phyloP scores from a whole-genome alignment of 2,888 invertebrate species.

The Drosophila aldrichi region DNA sequence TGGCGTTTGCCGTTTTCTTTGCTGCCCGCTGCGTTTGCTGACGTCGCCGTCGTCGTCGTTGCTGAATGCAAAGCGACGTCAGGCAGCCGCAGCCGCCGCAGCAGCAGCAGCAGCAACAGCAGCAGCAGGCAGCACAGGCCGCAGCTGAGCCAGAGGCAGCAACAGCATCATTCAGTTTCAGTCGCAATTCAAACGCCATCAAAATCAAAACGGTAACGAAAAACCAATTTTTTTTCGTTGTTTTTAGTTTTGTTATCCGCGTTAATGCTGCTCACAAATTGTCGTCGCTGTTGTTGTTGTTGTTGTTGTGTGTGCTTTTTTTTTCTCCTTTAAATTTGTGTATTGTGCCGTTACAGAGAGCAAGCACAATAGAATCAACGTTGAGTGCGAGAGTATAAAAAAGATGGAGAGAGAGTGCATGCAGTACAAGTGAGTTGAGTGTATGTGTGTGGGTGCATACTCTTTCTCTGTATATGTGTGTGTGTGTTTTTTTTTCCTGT shows the following conservation, averaged over 20 bases:
- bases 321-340: slow-evolving; percentile 20
- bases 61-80: slow-evolving; percentile 33
- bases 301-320: slow-evolving; percentile 17
- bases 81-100: slow-evolving; percentile 31
- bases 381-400: slow-evolving; percentile 17
- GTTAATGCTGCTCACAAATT: slow-evolving; percentile 38
- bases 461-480: slow-evolving; percentile 1
- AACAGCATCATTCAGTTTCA: slow-evolving; percentile 76
- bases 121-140: slow-evolving; percentile 16
- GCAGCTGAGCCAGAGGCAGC: slow-evolving; percentile 45
- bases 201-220: slow-evolving; percentile 79
- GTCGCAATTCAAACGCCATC: slow-evolving; percentile 81
- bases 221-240: slow-evolving; percentile 49
- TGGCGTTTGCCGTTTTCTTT: slow-evolving; percentile 61
- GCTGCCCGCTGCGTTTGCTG: slow-evolving; percentile 41
- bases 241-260: slow-evolving; percentile 37
- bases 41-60: slow-evolving; percentile 28
- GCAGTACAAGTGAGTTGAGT: slow-evolving; percentile 6
- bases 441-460: slow-evolving; percentile 28
- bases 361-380: slow-evolving; percentile 18
- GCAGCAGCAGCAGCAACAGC: slow-evolving; percentile 30
- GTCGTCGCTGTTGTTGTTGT: slow-evolving; percentile 28
- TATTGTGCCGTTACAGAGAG: slow-evolving; percentile 27
- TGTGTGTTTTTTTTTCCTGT: slow-evolving; percentile 4
- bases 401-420: slow-evolving; percentile 2